Evolutionary conservation across 2,888 invertebrate species (phyloP).

Genomic region (Panzeria rudis): DNA sequence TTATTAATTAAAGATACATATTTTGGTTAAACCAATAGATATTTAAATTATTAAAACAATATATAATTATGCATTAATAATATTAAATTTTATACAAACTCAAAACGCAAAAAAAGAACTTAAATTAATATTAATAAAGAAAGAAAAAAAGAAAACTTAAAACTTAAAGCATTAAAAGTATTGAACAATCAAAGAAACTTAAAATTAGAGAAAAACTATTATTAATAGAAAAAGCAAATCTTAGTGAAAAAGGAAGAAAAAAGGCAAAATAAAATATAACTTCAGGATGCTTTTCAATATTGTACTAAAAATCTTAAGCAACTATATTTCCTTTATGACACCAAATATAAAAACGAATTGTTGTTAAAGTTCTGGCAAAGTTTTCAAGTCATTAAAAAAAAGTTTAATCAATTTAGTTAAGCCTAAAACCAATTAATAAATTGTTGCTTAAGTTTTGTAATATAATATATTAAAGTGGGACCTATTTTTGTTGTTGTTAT

Average conservation of each 20-base stretch:
- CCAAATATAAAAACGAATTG: background rate
- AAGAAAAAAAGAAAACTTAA: constrained; percentile 52
- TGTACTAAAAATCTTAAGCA: constrained; percentile 25
- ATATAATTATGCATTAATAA: constrained; percentile 64
- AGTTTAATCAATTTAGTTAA: background rate
- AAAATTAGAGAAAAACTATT: constrained; percentile 21
- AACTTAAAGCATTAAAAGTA: constrained; percentile 48
- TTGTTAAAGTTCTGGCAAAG: background rate
- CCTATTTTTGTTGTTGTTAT: constrained; percentile 31
- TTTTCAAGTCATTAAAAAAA: background rate
- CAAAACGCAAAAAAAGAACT: constrained; percentile 51
- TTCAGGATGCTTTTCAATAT: background rate
- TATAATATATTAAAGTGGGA: constrained; percentile 5
- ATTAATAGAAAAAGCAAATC: background rate
- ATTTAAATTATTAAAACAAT: constrained; percentile 60
- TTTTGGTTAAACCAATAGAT: constrained; percentile 71
- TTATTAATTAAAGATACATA: constrained; percentile 62
- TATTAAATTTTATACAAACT: constrained; percentile 70
- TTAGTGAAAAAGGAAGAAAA: background rate
- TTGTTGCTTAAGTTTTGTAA: constrained; percentile 56
- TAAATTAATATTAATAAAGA: constrained; percentile 41
- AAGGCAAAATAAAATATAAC: too few relatives aligned
- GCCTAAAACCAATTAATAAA: background rate
- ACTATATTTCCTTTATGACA: background rate
- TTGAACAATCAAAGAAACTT: constrained; percentile 37